These are phyloP conservation scores for Platycheirus albimanus DNA, from an alignment of 2,888 invertebrate species.

Conservation along the genomic window DNA sequence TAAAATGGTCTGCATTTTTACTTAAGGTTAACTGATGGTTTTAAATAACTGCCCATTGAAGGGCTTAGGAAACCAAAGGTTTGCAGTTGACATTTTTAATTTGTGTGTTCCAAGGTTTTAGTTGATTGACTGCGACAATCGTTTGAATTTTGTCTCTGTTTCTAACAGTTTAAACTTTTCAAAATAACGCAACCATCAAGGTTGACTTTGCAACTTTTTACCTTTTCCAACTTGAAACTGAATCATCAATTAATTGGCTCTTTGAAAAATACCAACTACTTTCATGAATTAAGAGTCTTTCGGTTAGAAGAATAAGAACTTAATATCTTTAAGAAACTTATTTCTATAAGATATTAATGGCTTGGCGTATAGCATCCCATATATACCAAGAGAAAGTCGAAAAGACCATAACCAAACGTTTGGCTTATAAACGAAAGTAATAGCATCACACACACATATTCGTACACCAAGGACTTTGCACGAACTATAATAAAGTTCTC, in stretches of 20 bases:
- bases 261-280: neutral
- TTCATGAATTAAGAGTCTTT: constrained; percentile 16
- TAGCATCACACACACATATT: constrained; percentile 19
- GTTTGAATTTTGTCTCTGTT: no score
- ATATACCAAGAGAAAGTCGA: neutral
- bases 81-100: no score
- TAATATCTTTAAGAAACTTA: constrained; percentile 34
- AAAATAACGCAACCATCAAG: no score
- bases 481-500: constrained; percentile 50
- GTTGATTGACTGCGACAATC: no score
- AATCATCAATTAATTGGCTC: neutral
- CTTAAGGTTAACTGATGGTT: no score
- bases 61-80: no score
- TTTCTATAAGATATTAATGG: constrained; percentile 29
- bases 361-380: neutral
- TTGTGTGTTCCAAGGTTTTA: no score
- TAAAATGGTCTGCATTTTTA: no score
- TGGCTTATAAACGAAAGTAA: constrained; percentile 16
- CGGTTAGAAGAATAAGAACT: constrained; percentile 11
- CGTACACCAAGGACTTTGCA: constrained; percentile 24
- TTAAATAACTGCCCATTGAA: no score
- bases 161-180: no score
- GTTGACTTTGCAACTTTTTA: no score
- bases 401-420: neutral
- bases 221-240: no score